These are phyloP conservation scores for Euzetes globulus DNA, from an alignment of 2,888 invertebrate genomes.

Conservation along the genomic window DNA sequence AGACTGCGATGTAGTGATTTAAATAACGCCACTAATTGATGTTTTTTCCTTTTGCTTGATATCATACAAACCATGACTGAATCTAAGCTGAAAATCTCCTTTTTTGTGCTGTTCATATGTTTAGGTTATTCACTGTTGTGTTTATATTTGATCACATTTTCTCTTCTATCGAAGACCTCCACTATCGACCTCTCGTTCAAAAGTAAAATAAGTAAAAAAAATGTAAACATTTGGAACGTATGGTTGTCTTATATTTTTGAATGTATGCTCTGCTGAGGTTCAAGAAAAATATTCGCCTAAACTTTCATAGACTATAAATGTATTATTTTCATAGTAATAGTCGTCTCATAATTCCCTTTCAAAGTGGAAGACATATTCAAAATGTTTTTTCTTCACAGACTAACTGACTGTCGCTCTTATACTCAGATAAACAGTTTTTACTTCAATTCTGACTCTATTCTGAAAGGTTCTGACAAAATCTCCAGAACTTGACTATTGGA, in stretches of 20 bases:
- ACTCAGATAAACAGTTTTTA: neutral
- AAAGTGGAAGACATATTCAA: neutral
- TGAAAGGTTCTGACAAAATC: neutral
- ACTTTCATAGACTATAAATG: neutral
- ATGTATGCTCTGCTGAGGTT: neutral
- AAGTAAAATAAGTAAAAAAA: neutral
- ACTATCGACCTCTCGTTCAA: neutral
- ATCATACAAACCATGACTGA: neutral
- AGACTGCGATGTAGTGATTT: neutral
- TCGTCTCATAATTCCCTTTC: neutral
- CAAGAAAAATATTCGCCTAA: neutral
- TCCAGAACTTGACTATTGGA: no score
- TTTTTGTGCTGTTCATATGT: neutral
- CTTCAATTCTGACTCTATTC: neutral
- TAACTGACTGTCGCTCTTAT: neutral
- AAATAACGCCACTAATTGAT: neutral
- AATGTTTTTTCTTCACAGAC: neutral
- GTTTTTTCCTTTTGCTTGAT: neutral
- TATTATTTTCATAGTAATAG: neutral
- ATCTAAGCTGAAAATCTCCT: neutral
- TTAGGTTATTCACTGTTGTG: slow-evolving; percentile 2
- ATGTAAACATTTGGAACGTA: neutral
- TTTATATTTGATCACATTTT: neutral
- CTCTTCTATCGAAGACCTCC: neutral
- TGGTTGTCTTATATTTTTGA: neutral